Base-by-base conservation (phyloP, 2,797 vertebrate species). In the Fundulus diaphanus region DNA sequence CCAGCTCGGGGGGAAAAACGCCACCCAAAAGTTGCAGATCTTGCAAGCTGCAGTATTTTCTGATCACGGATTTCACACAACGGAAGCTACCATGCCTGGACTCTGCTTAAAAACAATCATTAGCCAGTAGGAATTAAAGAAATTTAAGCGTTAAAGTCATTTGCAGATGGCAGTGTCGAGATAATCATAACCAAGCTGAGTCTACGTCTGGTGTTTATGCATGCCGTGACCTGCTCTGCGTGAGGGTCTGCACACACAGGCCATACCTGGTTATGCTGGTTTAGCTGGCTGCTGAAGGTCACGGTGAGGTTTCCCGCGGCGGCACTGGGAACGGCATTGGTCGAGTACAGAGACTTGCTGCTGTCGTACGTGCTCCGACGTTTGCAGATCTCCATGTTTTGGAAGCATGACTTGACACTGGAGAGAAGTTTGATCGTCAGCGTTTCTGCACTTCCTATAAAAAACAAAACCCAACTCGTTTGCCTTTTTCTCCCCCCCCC, bases 381-480 rank as follows among this genome's bases (percentile, higher is more conserved):
- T 84, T 99, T 99, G 92, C 98, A 99, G 89, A 99, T 97, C 92
- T 99, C 98, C 98, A 99, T 99, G 90, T 99, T 99, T 93, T 99
- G 98, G 94, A 99, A 99, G 94, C 98, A 99, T 12, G 98, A 99
- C 90, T 99, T 99, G 83, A 99, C 98, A 86, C 98, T 99, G 91
- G 16, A 73, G n/a, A 49, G 70, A 35, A 63, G 12, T 65, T 0
- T 88, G 27, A 73, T 33, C 0, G 31, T 1, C 2, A 70, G 22
- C 1, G 8, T 76, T 73, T 71, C 18, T 69, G 76, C 7, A 52
- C 6, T 29, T 37, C 37, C 0, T 7, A 15, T 15, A 59, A 24
- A 24, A 80, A 31, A 48, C 54, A 24, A 1, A 15, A n/a, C n/a
- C n/a, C n/a, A n/a, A n/a, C n/a, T n/a, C n/a, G n/a, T 22, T 24